These are phyloP conservation scores for Cheilosia soror DNA, from an alignment of 2,888 invertebrate genomes.

Conservation along the genomic window DNA sequence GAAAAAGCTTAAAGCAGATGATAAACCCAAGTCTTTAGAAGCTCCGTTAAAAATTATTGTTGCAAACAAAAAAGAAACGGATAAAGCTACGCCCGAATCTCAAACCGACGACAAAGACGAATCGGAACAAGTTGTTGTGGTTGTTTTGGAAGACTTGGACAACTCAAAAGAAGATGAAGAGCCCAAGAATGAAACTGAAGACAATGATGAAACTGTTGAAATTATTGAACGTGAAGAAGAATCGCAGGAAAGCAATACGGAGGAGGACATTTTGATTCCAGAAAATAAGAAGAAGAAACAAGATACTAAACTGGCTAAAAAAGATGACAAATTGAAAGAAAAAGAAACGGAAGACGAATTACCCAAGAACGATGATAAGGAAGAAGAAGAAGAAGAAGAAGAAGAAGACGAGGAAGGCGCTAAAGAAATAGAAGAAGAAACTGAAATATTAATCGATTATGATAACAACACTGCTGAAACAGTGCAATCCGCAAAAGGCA, in stretches of 20 bases:
- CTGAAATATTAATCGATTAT: constrained; percentile 11
- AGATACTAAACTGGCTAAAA: constrained; percentile 1
- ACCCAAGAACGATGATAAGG: constrained; percentile 4
- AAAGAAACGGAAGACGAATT: constrained; percentile 18
- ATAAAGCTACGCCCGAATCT: constrained; percentile 4
- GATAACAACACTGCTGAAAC: constrained; percentile 23
- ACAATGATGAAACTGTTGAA: constrained; percentile 24
- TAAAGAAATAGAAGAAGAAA: background rate
- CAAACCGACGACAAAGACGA: constrained; percentile 61
- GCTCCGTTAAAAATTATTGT: background rate
- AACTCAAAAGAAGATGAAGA: constrained; percentile 71
- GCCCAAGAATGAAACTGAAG: constrained; percentile 37
- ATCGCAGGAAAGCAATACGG: constrained; percentile 17
- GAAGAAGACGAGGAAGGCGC: background rate
- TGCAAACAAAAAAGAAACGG: background rate
- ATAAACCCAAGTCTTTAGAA: background rate
- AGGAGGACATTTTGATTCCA: no score
- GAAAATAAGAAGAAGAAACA: constrained; percentile 3
- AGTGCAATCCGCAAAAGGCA: background rate
- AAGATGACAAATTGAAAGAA: constrained; percentile 16
- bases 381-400: constrained; percentile 11
- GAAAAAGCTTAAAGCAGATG: background rate
- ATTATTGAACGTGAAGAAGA: constrained; percentile 54
- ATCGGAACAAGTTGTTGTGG: constrained; percentile 67
- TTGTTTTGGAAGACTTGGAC: constrained; percentile 74